Conservation (phyloP, 2,113 vertebrate genomes). For the Bufo gargarizans region DNA sequence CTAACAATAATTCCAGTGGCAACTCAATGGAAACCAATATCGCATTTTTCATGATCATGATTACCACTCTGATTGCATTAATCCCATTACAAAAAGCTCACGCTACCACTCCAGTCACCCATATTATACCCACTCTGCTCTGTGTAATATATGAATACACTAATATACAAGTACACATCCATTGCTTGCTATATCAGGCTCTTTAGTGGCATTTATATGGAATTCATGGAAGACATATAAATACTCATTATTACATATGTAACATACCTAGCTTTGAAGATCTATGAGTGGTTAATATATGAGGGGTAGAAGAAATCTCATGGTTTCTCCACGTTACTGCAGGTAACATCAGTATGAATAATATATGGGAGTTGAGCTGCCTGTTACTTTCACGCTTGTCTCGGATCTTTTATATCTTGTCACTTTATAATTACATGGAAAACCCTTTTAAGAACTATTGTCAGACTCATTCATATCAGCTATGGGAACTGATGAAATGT, state of each 20-base stretch:
- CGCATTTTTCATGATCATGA: neutral
- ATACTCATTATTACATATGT: slow-evolving; percentile 16
- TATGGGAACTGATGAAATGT: slow-evolving; percentile 23
- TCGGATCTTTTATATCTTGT: slow-evolving; percentile 7
- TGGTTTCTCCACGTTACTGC: slow-evolving; percentile 8
- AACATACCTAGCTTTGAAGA: slow-evolving; percentile 38
- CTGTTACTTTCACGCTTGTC: slow-evolving; percentile 1
- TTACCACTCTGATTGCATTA: neutral
- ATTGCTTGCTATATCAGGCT: neutral
- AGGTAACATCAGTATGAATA: slow-evolving; percentile 51
- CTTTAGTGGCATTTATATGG: neutral
- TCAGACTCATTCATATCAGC: slow-evolving; percentile 17
- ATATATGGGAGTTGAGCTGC: slow-evolving; percentile 21
- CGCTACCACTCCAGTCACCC: neutral
- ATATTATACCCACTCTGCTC: neutral
- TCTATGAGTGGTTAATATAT: slow-evolving; percentile 16
- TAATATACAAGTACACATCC: neutral
- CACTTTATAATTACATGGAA: slow-evolving; percentile 39
- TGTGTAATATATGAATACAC: neutral
- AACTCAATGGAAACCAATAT: neutral
- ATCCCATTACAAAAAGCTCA: too few relatives aligned
- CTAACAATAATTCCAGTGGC: neutral
- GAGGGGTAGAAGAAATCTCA: slow-evolving; percentile 22
- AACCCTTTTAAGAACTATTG: slow-evolving; percentile 38
- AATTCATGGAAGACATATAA: slow-evolving; percentile 38